phyloP scores from a whole-genome alignment of 2,888 invertebrate genomes.

The Alviniconcha strummeri region DNA sequence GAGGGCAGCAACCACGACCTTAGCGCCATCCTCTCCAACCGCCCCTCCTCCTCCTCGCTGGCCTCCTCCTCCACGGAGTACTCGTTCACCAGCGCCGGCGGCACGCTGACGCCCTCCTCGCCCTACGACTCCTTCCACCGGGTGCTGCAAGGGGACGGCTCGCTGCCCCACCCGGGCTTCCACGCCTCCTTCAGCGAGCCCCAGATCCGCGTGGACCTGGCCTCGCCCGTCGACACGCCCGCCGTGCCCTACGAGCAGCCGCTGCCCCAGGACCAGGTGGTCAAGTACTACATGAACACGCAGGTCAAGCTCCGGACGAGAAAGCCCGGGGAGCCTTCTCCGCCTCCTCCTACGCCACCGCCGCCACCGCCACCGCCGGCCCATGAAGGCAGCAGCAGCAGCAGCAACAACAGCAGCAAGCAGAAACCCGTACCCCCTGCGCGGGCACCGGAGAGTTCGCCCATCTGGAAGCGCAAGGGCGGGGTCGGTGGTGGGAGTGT shows the following conservation, averaged over 20 bases:
- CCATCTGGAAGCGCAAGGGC: slow-evolving; percentile 75
- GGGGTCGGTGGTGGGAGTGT: slow-evolving; percentile 40
- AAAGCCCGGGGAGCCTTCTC: slow-evolving; percentile 42
- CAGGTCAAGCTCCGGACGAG: slow-evolving; percentile 58
- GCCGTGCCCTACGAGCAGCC: slow-evolving; percentile 54
- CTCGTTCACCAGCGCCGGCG: slow-evolving; percentile 28
- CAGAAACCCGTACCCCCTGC: slow-evolving; percentile 44
- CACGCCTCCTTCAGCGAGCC: slow-evolving; percentile 48
- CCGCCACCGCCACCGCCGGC: no score
- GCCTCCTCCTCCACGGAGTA: slow-evolving; percentile 46
- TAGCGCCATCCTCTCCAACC: slow-evolving; percentile 31
- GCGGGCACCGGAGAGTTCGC: slow-evolving; percentile 71
- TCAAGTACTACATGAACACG: slow-evolving; percentile 58
- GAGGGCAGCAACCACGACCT: slow-evolving; percentile 62
- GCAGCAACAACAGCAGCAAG: not conserved
- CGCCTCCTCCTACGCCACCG: not conserved
- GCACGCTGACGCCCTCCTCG: slow-evolving; percentile 7
- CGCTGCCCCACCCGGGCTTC: slow-evolving; percentile 33
- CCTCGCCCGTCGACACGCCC: slow-evolving; percentile 53
- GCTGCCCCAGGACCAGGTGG: slow-evolving; percentile 54
- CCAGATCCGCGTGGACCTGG: slow-evolving; percentile 54
- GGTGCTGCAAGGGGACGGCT: not conserved
- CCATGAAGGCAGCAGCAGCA: slow-evolving; percentile 22
- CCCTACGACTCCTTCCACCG: slow-evolving; percentile 13
- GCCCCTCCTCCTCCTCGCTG: slow-evolving; percentile 54